Evolutionary conservation across 2,888 invertebrate genomes (phyloP).

Genomic region (Nowickia ferox): DNA sequence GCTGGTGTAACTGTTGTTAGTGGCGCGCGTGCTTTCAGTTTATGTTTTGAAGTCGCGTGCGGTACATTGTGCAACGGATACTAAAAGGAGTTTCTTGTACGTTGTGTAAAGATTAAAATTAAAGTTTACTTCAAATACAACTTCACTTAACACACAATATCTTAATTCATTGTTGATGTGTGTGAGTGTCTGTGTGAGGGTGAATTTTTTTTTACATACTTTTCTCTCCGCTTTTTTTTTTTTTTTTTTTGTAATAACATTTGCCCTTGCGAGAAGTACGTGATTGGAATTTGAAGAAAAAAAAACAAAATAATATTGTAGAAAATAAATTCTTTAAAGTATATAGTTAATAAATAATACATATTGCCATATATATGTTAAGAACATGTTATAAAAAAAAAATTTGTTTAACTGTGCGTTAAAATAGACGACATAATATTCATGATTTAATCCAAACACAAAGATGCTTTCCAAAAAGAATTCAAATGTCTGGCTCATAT

Average conservation of each 20-base stretch:
- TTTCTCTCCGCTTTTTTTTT: constrained; percentile 1
- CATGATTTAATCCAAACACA: background rate
- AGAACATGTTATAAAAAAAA: constrained; percentile 12
- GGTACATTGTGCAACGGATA: constrained; percentile 54
- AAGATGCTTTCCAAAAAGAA: constrained; percentile 30
- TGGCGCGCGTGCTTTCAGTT: constrained; percentile 69
- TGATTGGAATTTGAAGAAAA: constrained; percentile 59
- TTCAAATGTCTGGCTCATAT: constrained; percentile 51
- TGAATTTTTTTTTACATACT: constrained; percentile 32
- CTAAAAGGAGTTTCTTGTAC: background rate
- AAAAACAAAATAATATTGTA: constrained; percentile 11
- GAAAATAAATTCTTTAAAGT: constrained; percentile 35
- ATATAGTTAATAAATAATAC: constrained; percentile 22
- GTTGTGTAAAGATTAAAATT: constrained; percentile 10
- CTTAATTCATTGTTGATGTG: background rate
- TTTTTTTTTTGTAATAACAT: background rate
- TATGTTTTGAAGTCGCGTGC: constrained; percentile 66
- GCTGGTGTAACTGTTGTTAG: constrained; percentile 40
- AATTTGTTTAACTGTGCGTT: background rate
- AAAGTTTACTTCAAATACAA: constrained; percentile 28
- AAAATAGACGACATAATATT: constrained; percentile 17
- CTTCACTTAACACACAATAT: constrained; percentile 17
- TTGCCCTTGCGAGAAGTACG: constrained; percentile 68
- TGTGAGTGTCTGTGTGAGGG: background rate
- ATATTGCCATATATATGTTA: constrained; percentile 20